Evolutionary conservation across 2,888 invertebrate species (phyloP).

Genomic region (Andrena fulva): DNA sequence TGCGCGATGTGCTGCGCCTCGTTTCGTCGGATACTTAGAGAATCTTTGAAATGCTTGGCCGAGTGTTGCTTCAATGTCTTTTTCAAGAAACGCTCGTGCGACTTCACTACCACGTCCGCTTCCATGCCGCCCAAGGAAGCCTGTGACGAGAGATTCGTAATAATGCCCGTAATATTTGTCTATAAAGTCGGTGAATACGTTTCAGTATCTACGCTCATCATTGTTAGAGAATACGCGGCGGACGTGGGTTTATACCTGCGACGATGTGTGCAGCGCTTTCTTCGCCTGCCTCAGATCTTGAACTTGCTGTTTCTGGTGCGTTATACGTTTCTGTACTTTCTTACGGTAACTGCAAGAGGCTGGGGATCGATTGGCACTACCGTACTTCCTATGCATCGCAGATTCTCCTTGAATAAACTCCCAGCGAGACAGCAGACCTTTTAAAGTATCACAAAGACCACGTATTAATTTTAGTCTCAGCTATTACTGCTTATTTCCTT

Average conservation of each 20-base stretch:
- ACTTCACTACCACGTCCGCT: constrained; percentile 86
- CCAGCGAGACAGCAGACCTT: constrained; percentile 89
- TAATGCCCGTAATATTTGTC: constrained; percentile 57
- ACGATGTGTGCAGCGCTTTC: constrained; percentile 87
- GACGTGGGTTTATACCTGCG: constrained; percentile 81
- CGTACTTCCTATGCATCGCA: constrained; percentile 86
- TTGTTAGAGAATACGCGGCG: constrained; percentile 12
- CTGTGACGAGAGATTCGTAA: constrained; percentile 83
- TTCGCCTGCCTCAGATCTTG: constrained; percentile 90
- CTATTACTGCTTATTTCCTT: background rate
- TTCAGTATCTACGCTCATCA: background rate
- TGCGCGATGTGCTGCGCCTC: constrained; percentile 70
- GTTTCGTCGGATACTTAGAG: constrained; percentile 77
- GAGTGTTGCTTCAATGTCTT: constrained; percentile 88
- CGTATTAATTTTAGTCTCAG: background rate
- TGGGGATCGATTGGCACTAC: constrained; percentile 79
- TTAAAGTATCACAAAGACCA: constrained; percentile 14
- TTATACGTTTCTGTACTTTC: constrained; percentile 90
- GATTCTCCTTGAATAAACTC: constrained; percentile 95
- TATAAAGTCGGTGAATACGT: constrained; percentile 58
- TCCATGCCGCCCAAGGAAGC: constrained; percentile 85
- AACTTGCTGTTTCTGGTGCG: constrained; percentile 89
- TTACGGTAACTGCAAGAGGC: constrained; percentile 87
- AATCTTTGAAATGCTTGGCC: constrained; percentile 84
- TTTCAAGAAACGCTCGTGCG: constrained; percentile 87